Evolutionary conservation across 2,113 vertebrate genomes (phyloP).

Genomic region (Gymnocephalus cernua): DNA sequence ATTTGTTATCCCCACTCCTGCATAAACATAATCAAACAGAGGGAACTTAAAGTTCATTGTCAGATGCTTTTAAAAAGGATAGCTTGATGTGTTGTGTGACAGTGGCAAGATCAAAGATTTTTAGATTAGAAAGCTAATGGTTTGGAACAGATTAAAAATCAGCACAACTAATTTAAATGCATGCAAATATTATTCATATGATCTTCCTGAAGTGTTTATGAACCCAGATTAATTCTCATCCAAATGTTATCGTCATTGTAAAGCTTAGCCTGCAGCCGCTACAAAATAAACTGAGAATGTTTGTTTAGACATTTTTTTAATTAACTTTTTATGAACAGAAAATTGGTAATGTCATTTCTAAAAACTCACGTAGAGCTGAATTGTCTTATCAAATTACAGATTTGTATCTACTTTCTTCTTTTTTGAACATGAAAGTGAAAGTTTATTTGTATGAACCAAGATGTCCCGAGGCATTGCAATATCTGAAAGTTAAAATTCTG

Average conservation of each 20-base stretch:
- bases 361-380: neutral
- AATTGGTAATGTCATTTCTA: neutral
- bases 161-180: constrained; percentile 43
- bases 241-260: constrained; percentile 39
- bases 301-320: neutral
- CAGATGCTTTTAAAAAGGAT: constrained; percentile 25
- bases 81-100: constrained; percentile 20
- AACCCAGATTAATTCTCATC: constrained; percentile 56
- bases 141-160: constrained; percentile 63
- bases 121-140: constrained; percentile 51
- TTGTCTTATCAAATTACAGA: neutral
- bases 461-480: neutral
- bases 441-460: neutral
- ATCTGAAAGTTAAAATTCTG: neutral
- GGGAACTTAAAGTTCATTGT: neutral
- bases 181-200: constrained; percentile 58
- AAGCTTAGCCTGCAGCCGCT: constrained; percentile 42
- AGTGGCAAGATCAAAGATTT: constrained; percentile 23
- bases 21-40: neutral
- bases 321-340: neutral
- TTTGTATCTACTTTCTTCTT: neutral
- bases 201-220: constrained; percentile 39
- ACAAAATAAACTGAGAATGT: constrained; percentile 19
- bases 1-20: neutral
- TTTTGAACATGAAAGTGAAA: neutral